phyloP scores from a whole-genome alignment of 2,797 vertebrate genomes.

The Phrynocephalus forsythii region DNA sequence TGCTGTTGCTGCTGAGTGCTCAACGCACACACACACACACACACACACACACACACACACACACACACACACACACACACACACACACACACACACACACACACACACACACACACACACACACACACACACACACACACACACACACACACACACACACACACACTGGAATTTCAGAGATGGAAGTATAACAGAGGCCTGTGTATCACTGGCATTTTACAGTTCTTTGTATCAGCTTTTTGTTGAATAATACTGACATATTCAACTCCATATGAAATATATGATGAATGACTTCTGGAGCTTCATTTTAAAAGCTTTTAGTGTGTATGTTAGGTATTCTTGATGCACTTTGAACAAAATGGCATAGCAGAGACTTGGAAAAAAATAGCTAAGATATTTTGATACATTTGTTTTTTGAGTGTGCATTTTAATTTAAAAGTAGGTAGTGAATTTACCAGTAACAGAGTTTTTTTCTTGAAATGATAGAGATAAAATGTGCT shows the following conservation, averaged over 20 bases:
- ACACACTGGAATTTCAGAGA: background rate
- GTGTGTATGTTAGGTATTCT: constrained; percentile 9
- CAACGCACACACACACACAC: too few relatives aligned
- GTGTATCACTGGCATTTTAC: constrained; percentile 7
- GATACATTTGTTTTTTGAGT: constrained; percentile 22
- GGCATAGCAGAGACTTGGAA: background rate
- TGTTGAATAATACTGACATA: background rate
- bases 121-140: too few relatives aligned
- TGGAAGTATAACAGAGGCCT: background rate
- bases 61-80: too few relatives aligned
- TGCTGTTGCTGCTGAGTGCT: background rate
- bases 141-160: too few relatives aligned
- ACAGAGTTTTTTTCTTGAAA: constrained; percentile 29
- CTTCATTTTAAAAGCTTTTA: background rate
- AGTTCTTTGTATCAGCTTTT: constrained; percentile 28
- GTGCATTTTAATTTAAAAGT: constrained; percentile 16
- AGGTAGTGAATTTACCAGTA: constrained; percentile 26
- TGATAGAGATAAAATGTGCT: constrained; percentile 10
- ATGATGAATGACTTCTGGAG: constrained; percentile 29
- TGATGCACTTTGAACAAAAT: constrained; percentile 42
- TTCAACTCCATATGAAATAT: constrained; percentile 35
- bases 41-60: too few relatives aligned
- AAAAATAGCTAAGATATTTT: constrained; percentile 21
- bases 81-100: too few relatives aligned
- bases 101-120: too few relatives aligned